Percentiles rank a stretch among this genome's conserved stretches.
Evolutionary conservation across 2,888 invertebrate genomes (phyloP).

Genomic region (Drosophila robusta): DNA sequence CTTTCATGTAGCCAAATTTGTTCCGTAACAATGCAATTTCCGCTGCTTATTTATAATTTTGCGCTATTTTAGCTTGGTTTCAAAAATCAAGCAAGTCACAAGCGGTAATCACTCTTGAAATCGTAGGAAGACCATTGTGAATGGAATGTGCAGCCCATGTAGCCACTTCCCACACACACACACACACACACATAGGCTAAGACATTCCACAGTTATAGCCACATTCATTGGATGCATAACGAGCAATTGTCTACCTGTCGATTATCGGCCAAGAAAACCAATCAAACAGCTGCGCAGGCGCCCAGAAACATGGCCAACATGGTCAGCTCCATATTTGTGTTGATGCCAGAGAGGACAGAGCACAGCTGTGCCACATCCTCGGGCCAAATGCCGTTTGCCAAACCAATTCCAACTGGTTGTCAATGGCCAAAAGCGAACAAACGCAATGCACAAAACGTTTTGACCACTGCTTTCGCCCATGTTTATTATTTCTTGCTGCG

Average conservation of each 20-base stretch:
- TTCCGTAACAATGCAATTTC: not conserved
- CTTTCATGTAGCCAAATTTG: not conserved
- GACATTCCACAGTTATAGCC: slow-evolving; percentile 32
- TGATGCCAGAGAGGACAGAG: slow-evolving; percentile 5
- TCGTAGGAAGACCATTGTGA: slow-evolving; percentile 49
- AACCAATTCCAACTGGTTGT: slow-evolving; percentile 40
- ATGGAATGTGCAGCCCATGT: slow-evolving; percentile 23
- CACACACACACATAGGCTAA: slow-evolving; percentile 12
- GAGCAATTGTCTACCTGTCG: slow-evolving; percentile 71
- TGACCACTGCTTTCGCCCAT: slow-evolving; percentile 36
- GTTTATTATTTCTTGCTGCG: slow-evolving; percentile 3
- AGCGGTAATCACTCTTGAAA: slow-evolving; percentile 26
- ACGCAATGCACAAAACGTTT: not conserved
- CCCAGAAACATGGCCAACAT: slow-evolving; percentile 15
- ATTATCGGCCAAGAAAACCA: slow-evolving; percentile 51
- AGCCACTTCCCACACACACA: slow-evolving; percentile 39
- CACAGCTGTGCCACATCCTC: slow-evolving; percentile 59
- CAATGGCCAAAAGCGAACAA: slow-evolving; percentile 1
- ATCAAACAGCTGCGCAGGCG: slow-evolving; percentile 67
- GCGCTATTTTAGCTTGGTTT: not conserved
- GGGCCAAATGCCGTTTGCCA: slow-evolving; percentile 47
- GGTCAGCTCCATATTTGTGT: slow-evolving; percentile 13
- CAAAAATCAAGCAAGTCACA: slow-evolving; percentile 30
- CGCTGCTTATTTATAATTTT: not conserved
- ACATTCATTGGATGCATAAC: slow-evolving; percentile 44